A percentile compares a stretch with the other conserved stretches of the same genome.
These are phyloP conservation scores for Drosophila equinoxialis DNA, from an alignment of 1,140 invertebrate species.

Conservation along the genomic window DNA sequence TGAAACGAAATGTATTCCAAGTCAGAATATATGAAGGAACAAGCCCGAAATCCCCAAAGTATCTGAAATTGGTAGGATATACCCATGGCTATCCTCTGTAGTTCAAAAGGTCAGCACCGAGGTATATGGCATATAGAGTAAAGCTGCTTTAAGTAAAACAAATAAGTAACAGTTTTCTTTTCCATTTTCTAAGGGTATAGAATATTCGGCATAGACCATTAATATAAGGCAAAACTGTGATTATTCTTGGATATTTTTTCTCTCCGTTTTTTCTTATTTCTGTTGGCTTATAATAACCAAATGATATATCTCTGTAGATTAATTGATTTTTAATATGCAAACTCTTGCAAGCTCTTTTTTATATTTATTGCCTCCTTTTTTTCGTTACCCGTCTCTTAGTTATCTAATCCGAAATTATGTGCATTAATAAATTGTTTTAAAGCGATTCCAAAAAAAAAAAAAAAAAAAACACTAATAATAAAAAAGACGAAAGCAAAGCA, in stretches of 20 bases:
- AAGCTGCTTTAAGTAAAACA: no score
- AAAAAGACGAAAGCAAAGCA: constrained; percentile 2
- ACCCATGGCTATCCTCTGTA: no score
- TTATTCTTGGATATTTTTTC: background rate
- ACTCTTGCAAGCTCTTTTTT: constrained; percentile 1
- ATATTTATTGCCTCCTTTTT: constrained; percentile 3
- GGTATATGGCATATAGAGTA: no score
- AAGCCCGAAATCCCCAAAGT: no score
- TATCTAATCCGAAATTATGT: constrained; percentile 61
- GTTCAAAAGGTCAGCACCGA: no score
- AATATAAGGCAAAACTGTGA: background rate
- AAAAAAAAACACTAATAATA: background rate
- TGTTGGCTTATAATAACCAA: constrained; percentile 35
- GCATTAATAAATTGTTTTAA: constrained; percentile 58
- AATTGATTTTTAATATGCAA: constrained; percentile 59
- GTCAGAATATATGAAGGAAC: no score
- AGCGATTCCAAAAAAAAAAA: constrained; percentile 2
- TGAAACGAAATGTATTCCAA: no score
- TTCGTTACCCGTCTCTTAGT: background rate
- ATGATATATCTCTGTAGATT: constrained; percentile 45
- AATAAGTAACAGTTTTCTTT: no score
- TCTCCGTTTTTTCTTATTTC: background rate
- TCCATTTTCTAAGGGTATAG: background rate
- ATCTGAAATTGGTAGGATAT: no score
- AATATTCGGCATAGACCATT: background rate